Base-by-base conservation (phyloP, 2,113 vertebrate genomes). In the Carassius gibelio region DNA sequence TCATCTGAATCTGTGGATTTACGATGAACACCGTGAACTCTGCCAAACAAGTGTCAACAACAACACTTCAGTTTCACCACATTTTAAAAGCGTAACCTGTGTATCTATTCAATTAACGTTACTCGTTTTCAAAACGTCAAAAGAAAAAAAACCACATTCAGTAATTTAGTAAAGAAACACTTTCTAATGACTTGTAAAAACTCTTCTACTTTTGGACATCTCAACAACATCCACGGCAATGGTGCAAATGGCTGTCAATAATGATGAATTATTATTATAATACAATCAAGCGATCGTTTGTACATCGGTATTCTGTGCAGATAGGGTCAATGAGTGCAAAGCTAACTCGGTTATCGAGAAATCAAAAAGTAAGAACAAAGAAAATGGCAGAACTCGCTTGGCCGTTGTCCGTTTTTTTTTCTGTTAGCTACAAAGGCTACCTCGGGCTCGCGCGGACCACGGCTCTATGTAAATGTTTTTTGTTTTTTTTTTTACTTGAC, bases 291-390 rank as follows among this genome's bases (percentile, higher is more conserved):
- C 26, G 4, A 42, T 50, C 2, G 21, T 69, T 34, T 55, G 26
- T 64, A 64, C 14, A 45, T 80, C 64, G 64, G 34, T 36, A 42
- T 82, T 82, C 38, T 45, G n/a, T 21, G 11, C 8, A 79, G 36
- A 79, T 26, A n/a, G 81, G 66, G 81, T 82, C 81, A 72, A 19
- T 42, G 66, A 50, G 81, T 82, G 48, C 81, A 82, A 21, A 30
- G 81, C 81, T 71, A 68, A 26, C 11, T 69, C 48, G 42, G 50
- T 57, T 75, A 80, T 80, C 55, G 42, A 76, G 45, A 48, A 82
- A 83, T 59, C 68, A 82, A 75, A 34, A 86, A 77, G 66, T 66
- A 75, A 84, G 81, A 91, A 94, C 94, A 95, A 95, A 95, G 93
- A 94, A 92, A 93, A 91, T 83, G 88, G 85, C 57, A 36, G 68